phyloP scores from a whole-genome alignment of 2,888 invertebrate genomes.

The Pterobdella sp. region DNA sequence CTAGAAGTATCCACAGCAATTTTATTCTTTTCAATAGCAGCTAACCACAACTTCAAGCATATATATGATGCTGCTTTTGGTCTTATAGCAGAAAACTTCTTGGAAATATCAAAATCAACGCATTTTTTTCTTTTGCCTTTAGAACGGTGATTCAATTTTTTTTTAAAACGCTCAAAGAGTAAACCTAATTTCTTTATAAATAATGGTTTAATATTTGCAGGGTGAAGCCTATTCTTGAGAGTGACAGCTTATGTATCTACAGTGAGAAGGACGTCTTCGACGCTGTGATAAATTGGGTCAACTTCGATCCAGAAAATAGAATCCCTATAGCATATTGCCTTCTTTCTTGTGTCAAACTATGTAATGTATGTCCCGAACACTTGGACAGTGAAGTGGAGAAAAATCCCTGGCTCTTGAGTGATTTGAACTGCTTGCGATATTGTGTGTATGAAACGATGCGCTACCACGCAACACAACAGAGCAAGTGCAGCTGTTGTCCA shows the following conservation, averaged over 20 bases:
- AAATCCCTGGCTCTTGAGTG: conserved; percentile 23
- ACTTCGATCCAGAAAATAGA: conserved; percentile 11
- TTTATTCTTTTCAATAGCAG: conserved; percentile 22
- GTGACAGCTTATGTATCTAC: conserved; percentile 3
- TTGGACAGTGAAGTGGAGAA: conserved; percentile 4
- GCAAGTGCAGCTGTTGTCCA: neutral
- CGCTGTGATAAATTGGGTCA: conserved; percentile 24
- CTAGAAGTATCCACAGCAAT: conserved; percentile 8
- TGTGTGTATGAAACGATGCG: conserved; percentile 19
- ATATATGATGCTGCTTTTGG: conserved; percentile 7
- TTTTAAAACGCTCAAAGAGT: no score
- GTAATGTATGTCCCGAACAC: conserved; percentile 5
- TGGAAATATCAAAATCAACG: conserved; percentile 9
- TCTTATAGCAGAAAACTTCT: conserved; percentile 16
- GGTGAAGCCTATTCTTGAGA: conserved; percentile 20
- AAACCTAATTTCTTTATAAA: no score
- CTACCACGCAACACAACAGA: neutral
- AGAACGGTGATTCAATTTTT: neutral
- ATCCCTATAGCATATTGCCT: conserved; percentile 9
- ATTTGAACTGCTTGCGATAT: conserved; percentile 17
- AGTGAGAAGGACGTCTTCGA: conserved; percentile 26
- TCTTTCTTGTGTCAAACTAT: conserved; percentile 12
- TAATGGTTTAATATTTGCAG: conserved; percentile 8
- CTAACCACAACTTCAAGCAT: conserved; percentile 12
- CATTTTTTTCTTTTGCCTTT: conserved; percentile 22